phyloP scores from a whole-genome alignment of 1,140 invertebrate genomes.

The Pogonomyrmex barbatus region DNA sequence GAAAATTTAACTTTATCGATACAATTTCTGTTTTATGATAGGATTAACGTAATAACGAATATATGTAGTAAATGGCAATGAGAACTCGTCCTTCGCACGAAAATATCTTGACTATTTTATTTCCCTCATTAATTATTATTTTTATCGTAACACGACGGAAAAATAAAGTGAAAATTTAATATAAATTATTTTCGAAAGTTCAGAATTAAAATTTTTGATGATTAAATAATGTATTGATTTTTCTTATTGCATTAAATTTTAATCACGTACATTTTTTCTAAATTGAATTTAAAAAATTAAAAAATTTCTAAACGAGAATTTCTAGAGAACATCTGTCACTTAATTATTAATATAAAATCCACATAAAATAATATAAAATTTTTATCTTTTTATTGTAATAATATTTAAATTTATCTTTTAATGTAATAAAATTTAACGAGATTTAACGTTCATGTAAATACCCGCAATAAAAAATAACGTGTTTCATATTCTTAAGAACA shows the following conservation, averaged over 20 bases:
- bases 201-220: neutral
- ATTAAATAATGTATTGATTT: neutral
- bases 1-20: constrained; percentile 35
- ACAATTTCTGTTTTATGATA: neutral
- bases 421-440: neutral
- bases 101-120: neutral
- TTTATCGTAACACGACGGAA: neutral
- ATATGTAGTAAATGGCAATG: neutral
- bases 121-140: neutral
- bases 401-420: neutral
- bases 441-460: neutral
- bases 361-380: neutral
- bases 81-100: too few relatives aligned
- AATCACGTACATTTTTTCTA: neutral
- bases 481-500: neutral
- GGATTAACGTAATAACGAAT: constrained; percentile 21
- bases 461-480: neutral
- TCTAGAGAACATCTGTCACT: neutral
- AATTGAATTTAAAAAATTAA: neutral
- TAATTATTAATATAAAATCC: neutral
- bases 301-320: constrained; percentile 2
- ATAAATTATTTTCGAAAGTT: neutral
- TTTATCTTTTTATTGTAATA: neutral
- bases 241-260: constrained; percentile 24
- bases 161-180: neutral